These are phyloP conservation scores for Ennomos quercinarius DNA, from an alignment of 2,888 invertebrate genomes.

Conservation along the genomic window DNA sequence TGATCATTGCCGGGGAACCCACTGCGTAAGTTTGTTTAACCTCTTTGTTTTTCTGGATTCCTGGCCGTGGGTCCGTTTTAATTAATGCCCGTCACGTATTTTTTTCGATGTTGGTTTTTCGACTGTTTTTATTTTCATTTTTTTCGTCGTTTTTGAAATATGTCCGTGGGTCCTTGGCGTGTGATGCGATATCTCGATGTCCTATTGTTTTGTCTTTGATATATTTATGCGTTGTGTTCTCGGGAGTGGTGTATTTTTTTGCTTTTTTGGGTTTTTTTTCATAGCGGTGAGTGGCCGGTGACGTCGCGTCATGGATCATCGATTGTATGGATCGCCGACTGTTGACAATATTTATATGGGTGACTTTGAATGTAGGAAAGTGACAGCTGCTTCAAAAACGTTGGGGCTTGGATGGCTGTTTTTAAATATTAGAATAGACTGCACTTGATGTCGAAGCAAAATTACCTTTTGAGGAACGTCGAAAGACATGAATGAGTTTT, in stretches of 20 bases:
- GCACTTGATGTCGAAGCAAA: not conserved
- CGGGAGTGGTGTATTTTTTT: constrained; percentile 64
- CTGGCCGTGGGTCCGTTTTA: constrained; percentile 84
- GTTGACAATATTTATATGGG: constrained; percentile 73
- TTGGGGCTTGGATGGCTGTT: constrained; percentile 12
- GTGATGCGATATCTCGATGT: constrained; percentile 81
- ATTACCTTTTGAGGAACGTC: too few species aligned
- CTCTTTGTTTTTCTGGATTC: constrained; percentile 84
- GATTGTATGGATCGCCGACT: constrained; percentile 57
- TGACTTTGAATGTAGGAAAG: constrained; percentile 53
- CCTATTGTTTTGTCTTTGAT: constrained; percentile 85
- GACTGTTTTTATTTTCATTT: constrained; percentile 57
- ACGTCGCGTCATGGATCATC: constrained; percentile 67
- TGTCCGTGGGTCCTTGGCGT: constrained; percentile 74
- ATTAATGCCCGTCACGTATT: constrained; percentile 86
- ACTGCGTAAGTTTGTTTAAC: constrained; percentile 83
- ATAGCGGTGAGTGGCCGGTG: constrained; percentile 67
- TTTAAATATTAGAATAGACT: constrained; percentile 18
- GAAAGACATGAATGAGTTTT: too few species aligned
- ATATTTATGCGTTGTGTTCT: constrained; percentile 80
- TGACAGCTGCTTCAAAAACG: constrained; percentile 44
- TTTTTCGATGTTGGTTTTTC: constrained; percentile 79
- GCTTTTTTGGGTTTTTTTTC: constrained; percentile 47
- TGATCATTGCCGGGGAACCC: constrained; percentile 83
- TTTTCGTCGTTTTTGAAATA: constrained; percentile 81